Conservation (phyloP, 2,888 invertebrate genomes). For the Brachycybe producta region DNA sequence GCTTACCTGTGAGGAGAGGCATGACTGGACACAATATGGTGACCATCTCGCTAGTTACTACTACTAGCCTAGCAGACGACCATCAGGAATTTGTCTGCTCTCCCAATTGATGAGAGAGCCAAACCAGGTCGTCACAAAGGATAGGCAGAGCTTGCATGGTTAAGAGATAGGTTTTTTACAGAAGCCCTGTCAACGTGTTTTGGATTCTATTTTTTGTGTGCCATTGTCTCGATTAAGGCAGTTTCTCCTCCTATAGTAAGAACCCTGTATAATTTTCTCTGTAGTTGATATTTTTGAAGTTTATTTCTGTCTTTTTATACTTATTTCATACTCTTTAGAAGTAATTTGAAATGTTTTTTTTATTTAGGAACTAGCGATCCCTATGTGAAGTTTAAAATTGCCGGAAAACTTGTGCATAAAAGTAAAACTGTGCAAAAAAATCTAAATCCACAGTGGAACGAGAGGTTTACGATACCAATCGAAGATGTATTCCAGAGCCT, state of each 20-base stretch:
- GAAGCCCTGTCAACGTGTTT: too few species aligned
- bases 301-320: neutral
- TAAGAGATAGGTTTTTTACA: too few species aligned
- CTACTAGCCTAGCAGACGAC: too few species aligned
- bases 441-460: slow-evolving; percentile 97
- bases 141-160: too few species aligned
- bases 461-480: slow-evolving; percentile 79
- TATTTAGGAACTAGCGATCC: slow-evolving; percentile 79
- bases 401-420: slow-evolving; percentile 76
- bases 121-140: too few species aligned
- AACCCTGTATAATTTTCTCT: neutral
- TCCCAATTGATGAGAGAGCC: too few species aligned
- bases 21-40: too few species aligned
- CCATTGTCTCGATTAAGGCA: neutral
- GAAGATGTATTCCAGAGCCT: slow-evolving; percentile 72
- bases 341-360: slow-evolving; percentile 2
- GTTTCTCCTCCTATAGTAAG: neutral
- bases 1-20: too few species aligned
- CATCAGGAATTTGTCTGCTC: too few species aligned
- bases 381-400: slow-evolving; percentile 89
- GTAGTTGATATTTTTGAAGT: slow-evolving; percentile 5
- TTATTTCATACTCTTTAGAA: neutral
- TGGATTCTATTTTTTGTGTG: neutral
- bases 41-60: too few species aligned
- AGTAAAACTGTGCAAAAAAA: slow-evolving; percentile 87